These are phyloP conservation scores for Cepaea hortensis DNA, from an alignment of 2,888 invertebrate species.

Conservation along the genomic window DNA sequence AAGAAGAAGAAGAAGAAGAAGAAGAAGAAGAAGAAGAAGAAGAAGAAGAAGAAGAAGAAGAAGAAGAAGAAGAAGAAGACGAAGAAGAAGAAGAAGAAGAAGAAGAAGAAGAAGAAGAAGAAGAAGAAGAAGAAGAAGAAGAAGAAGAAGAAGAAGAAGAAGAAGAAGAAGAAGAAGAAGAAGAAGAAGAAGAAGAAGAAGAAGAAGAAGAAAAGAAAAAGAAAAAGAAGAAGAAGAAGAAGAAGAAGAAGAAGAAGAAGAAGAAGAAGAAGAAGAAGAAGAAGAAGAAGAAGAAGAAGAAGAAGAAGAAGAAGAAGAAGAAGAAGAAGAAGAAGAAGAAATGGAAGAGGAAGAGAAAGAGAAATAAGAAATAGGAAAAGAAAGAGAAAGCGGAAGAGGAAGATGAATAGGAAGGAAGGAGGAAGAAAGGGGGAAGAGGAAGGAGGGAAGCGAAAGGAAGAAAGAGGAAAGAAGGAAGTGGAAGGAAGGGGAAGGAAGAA, in stretches of 20 bases:
- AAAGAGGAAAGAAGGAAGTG: too few relatives aligned
- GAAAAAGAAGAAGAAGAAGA: not conserved
- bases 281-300: not conserved
- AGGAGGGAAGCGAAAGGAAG: too few relatives aligned
- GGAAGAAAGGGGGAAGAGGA: not conserved
- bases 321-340: not conserved
- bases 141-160: too few relatives aligned
- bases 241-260: not conserved
- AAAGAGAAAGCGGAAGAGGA: not conserved
- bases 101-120: too few relatives aligned
- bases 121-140: too few relatives aligned
- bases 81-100: too few relatives aligned
- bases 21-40: constrained; percentile 4
- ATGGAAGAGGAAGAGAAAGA: not conserved
- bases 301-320: not conserved
- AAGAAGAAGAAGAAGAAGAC: too few relatives aligned
- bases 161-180: constrained; percentile 1
- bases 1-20: constrained; percentile 10
- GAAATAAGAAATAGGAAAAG: not conserved
- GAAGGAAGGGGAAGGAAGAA: too few relatives aligned
- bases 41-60: too few relatives aligned
- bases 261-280: not conserved
- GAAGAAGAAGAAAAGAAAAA: not conserved
- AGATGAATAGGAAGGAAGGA: not conserved
- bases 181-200: not conserved